Percentiles rank a stretch among this genome's conserved stretches.
Conservation (phyloP, 2,113 vertebrate genomes). For the Leptocoma aspasia region DNA sequence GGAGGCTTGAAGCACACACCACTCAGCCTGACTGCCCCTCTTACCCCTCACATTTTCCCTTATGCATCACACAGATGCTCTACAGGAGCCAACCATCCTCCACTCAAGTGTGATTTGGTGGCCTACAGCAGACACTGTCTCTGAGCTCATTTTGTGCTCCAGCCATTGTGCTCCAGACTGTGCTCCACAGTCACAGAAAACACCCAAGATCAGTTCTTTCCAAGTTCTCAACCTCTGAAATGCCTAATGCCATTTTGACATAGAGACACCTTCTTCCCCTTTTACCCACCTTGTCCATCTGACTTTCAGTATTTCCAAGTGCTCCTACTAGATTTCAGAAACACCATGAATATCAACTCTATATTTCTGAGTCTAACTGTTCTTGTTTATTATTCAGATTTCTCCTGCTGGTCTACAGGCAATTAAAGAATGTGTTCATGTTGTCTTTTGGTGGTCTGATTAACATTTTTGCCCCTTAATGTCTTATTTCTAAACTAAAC, state of each 20-base stretch:
- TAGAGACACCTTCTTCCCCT: not conserved
- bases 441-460: not conserved
- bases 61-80: rapidly evolving
- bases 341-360: not conserved
- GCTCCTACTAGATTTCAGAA: not conserved
- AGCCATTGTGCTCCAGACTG: not conserved
- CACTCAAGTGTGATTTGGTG: not conserved
- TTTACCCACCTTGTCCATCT: not conserved
- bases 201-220: not conserved
- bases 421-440: not conserved
- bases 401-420: not conserved
- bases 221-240: not conserved
- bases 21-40: not conserved
- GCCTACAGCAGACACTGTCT: not conserved
- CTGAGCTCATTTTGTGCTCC: not conserved
- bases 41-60: not conserved
- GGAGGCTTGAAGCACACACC: not conserved
- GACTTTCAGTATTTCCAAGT: not conserved
- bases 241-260: not conserved
- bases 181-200: not conserved
- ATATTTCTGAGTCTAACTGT: not conserved
- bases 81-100: not conserved
- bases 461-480: not conserved
- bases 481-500: not conserved
- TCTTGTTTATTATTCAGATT: not conserved